Conservation (phyloP, 2,797 vertebrate genomes). For the Notolepis coatsorum region DNA sequence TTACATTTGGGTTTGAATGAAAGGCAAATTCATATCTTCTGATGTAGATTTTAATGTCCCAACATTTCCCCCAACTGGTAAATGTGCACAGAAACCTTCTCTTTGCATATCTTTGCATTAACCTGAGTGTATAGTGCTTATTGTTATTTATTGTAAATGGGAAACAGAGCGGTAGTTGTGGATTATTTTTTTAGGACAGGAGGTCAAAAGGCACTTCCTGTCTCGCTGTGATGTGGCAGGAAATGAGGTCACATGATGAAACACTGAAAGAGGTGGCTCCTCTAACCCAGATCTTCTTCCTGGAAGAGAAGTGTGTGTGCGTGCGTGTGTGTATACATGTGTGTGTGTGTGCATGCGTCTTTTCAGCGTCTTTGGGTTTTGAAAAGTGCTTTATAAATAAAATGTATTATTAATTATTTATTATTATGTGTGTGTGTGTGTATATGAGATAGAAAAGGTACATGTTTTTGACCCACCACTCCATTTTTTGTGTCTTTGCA, state of each 20-base stretch:
- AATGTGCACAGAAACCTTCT: too few relatives aligned
- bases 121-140: too few relatives aligned
- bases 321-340: neutral
- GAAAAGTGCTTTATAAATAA: too few relatives aligned
- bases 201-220: conserved; percentile 68
- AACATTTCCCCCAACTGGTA: too few relatives aligned
- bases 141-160: conserved; percentile 49
- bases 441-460: neutral
- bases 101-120: too few relatives aligned
- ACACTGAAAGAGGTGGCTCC: conserved; percentile 58
- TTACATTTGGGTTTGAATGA: too few relatives aligned
- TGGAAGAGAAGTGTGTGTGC: conserved; percentile 54
- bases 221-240: conserved; percentile 74
- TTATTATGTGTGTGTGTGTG: neutral
- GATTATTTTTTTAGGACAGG: conserved; percentile 41
- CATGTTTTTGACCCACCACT: neutral
- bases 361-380: too few relatives aligned
- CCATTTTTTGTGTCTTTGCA: too few relatives aligned
- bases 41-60: too few relatives aligned
- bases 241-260: conserved; percentile 72
- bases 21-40: too few relatives aligned
- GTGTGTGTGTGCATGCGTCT: neutral
- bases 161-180: conserved; percentile 15
- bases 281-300: conserved; percentile 72
- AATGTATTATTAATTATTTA: too few relatives aligned